Base-by-base conservation (phyloP, 2,113 vertebrate species). In the Lethenteron reissneri region DNA sequence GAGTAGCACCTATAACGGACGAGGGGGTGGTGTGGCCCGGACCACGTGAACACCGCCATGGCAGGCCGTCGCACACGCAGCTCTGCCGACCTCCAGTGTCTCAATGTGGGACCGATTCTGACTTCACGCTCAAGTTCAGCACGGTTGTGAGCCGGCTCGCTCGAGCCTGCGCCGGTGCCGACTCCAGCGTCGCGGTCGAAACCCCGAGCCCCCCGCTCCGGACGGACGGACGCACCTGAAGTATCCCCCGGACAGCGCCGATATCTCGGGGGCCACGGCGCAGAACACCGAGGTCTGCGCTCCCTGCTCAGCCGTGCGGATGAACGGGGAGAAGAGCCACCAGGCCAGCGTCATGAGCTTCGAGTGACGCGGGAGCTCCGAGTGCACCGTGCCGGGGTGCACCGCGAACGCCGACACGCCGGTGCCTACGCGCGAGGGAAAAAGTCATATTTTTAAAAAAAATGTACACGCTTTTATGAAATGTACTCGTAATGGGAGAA, bases 221-320 rank as follows among this genome's bases (percentile, higher is more conserved):
- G 57, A 72, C 57, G n/a, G 17, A 25, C 59, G 21, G 56, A 57
- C 17, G 25, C 74, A 97, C 91, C 92, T 96, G 84, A 96, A 97
- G 79, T 96, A 86, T 72, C 85, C 85, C 74, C 91, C 91, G 73
- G 81, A 86, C 77, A 90, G 81, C 12, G 76, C 78, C 58, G 89
- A 84, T 57, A 97, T 81, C 71, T 92, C 92, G 72, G 94, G 88
- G 0, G 88, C 83, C 70, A 86, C 76, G 4, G 89, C 85, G 71
- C 92, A 97, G 80, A 90, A 84, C 59, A 92, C 71, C 58, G 82
- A 89, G 57, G 88, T 95, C 80, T 97, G 92, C 1, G 92, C 88
- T 77, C 92, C 92, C 77, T 94, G 84, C 2, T 72, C 71, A 0
- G 89, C 84, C 0, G 89, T 89, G 80, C 90, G 94, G 75, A 92